phyloP scores from a whole-genome alignment of 2,888 invertebrate species.

The Pycnomerus fuliginosus region DNA sequence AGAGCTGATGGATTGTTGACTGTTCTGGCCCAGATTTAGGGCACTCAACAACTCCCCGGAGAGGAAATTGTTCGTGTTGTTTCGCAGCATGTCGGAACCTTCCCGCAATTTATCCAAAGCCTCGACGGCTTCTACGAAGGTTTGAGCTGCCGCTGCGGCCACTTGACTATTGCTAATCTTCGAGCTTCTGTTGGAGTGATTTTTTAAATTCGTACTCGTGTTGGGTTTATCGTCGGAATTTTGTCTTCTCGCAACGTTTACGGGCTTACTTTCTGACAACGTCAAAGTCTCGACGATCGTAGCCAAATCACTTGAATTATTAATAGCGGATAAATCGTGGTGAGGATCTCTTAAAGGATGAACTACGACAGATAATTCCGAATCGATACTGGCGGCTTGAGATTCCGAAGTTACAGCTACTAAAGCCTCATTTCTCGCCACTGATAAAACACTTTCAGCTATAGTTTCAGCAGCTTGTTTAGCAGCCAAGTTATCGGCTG shows the following conservation, averaged over 20 bases:
- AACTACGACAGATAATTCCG: conserved; percentile 59
- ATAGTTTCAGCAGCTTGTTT: conserved; percentile 88
- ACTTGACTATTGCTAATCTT: conserved; percentile 47
- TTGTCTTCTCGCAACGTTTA: conserved; percentile 26
- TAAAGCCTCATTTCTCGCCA: conserved; percentile 70
- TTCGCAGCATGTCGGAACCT: conserved; percentile 70
- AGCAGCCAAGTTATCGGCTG: conserved; percentile 87
- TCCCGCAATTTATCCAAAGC: conserved; percentile 68
- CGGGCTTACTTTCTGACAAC: conserved; percentile 58
- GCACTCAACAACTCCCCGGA: conserved; percentile 51
- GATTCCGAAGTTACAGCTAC: conserved; percentile 56
- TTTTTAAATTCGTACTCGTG: conserved; percentile 43
- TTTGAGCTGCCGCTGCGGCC: conserved; percentile 49
- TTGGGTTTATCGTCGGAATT: conserved; percentile 27
- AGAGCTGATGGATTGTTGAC: conserved; percentile 47
- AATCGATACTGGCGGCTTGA: conserved; percentile 57
- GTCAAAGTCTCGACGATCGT: conserved; percentile 84
- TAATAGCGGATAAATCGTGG: conserved; percentile 68
- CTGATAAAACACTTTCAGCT: conserved; percentile 77
- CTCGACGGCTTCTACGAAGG: conserved; percentile 60
- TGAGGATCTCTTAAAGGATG: conserved; percentile 64
- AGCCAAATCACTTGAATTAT: conserved; percentile 75
- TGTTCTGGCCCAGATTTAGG: conserved; percentile 39
- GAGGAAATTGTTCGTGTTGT: conserved; percentile 77
- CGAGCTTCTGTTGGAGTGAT: conserved; percentile 42